A percentile compares a stretch with the other conserved stretches of the same genome.
phyloP scores from a whole-genome alignment of 2,797 vertebrate genomes.

The Falco peregrinus region DNA sequence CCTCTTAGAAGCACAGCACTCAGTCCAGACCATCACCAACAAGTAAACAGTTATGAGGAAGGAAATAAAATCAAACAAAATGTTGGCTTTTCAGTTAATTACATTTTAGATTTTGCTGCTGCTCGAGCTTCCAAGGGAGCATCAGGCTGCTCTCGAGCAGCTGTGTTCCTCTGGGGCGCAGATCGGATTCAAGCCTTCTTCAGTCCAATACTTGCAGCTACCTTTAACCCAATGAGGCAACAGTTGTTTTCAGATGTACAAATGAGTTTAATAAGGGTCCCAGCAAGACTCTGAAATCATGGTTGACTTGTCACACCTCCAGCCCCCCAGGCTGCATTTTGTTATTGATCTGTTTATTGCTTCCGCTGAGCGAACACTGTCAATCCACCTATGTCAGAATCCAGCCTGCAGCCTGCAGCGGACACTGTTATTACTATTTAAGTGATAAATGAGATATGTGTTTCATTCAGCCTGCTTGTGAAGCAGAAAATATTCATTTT shows the following conservation, averaged over 20 bases:
- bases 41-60: not conserved
- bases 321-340: conserved; percentile 42
- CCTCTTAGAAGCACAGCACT: not conserved
- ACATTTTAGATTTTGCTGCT: not conserved
- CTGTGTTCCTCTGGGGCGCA: fast-evolving
- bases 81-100: not conserved
- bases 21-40: not conserved
- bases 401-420: not conserved
- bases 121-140: not conserved
- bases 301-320: conserved; percentile 58
- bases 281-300: conserved; percentile 53
- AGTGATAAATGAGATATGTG: conserved; percentile 63
- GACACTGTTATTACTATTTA: conserved; percentile 62
- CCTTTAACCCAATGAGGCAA: conserved; percentile 38
- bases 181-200: not conserved
- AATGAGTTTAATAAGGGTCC: conserved; percentile 67
- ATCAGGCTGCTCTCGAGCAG: not conserved
- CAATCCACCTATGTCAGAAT: conserved; percentile 47
- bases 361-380: conserved; percentile 25
- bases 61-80: not conserved
- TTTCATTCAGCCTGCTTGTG: conserved; percentile 52
- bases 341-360: conserved; percentile 71
- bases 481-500: conserved; percentile 38
- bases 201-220: not conserved
- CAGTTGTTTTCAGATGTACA: conserved; percentile 44